phyloP scores from a whole-genome alignment of 2,797 vertebrate species.

The Pseudochirops cupreus region DNA sequence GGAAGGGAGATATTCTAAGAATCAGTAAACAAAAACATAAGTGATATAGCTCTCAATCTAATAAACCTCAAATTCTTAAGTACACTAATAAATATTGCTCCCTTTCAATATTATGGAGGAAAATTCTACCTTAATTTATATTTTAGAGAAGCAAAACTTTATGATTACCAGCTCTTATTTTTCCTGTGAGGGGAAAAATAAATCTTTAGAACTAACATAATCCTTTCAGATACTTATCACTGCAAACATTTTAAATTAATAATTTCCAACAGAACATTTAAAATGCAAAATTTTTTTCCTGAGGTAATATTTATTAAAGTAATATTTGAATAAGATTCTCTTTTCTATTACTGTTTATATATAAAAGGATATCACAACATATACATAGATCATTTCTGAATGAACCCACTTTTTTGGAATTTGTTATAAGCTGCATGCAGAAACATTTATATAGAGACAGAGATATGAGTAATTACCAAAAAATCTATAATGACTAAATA shows the following conservation, averaged over 20 bases:
- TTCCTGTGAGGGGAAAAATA: not conserved
- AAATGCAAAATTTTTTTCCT: not conserved
- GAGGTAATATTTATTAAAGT: not conserved
- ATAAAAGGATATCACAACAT: not conserved
- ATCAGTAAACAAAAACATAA: constrained; percentile 8
- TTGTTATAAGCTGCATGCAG: not conserved
- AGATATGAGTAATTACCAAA: not conserved
- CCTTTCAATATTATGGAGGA: not conserved
- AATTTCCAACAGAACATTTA: not conserved
- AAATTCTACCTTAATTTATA: not conserved
- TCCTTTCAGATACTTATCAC: not conserved
- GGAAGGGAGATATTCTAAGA: not conserved
- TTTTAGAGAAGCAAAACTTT: not conserved
- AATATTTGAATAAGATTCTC: not conserved
- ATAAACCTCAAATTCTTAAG: not conserved
- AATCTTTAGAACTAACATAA: not conserved
- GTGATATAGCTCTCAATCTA: constrained; percentile 8
- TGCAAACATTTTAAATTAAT: not conserved
- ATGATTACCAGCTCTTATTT: not conserved
- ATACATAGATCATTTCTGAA: not conserved
- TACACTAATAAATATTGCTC: not conserved
- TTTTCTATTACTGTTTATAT: not conserved
- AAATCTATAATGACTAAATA: not conserved
- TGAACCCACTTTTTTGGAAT: not conserved
- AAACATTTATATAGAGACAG: not conserved